A percentile compares a stretch with the other conserved stretches of the same genome.
Evolutionary conservation across 2,113 vertebrate species (phyloP).

Genomic region (Budorcas taxicolor): DNA sequence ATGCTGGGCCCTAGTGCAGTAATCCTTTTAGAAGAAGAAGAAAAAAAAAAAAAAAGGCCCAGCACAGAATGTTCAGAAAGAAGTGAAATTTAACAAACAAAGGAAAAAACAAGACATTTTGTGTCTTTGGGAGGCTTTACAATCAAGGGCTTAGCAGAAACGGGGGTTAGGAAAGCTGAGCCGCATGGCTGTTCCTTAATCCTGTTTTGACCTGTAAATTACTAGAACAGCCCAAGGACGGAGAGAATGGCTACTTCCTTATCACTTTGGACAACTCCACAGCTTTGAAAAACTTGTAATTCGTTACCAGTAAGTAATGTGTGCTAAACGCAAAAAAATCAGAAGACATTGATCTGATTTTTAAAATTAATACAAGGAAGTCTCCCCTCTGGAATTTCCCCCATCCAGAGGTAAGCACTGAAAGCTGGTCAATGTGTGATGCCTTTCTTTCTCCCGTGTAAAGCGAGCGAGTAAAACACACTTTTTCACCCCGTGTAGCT

Average conservation of each 20-base stretch:
- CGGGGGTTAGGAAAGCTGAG: not conserved
- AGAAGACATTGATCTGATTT: not conserved
- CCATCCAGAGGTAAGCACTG: not conserved
- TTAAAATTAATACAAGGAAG: not conserved
- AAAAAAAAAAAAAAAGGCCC: not conserved
- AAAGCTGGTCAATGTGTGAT: not conserved
- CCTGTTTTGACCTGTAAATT: not conserved
- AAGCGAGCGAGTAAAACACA: not conserved
- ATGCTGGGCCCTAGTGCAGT: not conserved
- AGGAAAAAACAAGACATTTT: not conserved
- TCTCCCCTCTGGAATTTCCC: not conserved
- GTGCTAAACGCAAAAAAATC: not conserved
- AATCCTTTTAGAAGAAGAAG: not conserved
- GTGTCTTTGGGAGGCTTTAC: not conserved
- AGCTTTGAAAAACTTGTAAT: not conserved
- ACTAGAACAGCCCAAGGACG: not conserved
- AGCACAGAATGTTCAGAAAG: slow-evolving; percentile 36
- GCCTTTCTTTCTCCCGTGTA: not conserved
- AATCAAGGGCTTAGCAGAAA: not conserved
- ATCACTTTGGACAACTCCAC: not conserved
- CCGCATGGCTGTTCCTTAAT: not conserved
- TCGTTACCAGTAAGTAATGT: not conserved
- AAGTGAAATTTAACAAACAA: not conserved
- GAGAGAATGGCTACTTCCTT: not conserved
- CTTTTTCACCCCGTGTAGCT: rapidly evolving